Base-by-base conservation (phyloP, 23 tunicate genomes). In the Phallusia fumigata region DNA sequence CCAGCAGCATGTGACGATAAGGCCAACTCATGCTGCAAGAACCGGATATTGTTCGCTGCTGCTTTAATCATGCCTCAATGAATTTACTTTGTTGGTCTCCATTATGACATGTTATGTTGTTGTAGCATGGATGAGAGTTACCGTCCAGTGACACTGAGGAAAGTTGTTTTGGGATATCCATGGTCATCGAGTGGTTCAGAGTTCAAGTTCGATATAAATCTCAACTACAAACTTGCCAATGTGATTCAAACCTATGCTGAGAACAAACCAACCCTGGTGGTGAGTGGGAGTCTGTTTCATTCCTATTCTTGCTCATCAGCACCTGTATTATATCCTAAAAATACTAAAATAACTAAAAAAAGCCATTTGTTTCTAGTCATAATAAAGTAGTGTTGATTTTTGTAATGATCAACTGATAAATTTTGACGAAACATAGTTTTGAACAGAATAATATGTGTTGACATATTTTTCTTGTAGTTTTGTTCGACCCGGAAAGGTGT, bases 401-500 rank as follows among this genome's bases (percentile, higher is more conserved):
- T n/a, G n/a, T n/a, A n/a, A n/a, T n/a, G n/a, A n/a, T n/a, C n/a
- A n/a, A n/a, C n/a, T n/a, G n/a, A n/a, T n/a, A n/a, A n/a, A n/a
- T n/a, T n/a, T n/a, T n/a, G n/a, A n/a, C n/a, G 15, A 18, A 51
- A 51, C 58, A 51, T 18, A 13, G 18, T 15, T 51, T 51, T 58
- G 69, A 1, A 24, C 69, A 21, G 15, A 3, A 16, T 58, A 16
- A 8, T 6, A 16, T 16, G 13, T 21, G 1, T 24, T 6, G 26
- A 1, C 8, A 58, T 6, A 13, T 58, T 58, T 58, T 5, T 40
- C 52, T 65, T 40, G 30, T 73, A 88, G 92, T 91, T 91, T 76
- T 91, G 97, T 76, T 80, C 97, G 0, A 91, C 97, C 11, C 51
- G 97, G 73, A 91, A 91, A 47, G 87, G 97, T 78, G 97, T 87